These are phyloP conservation scores for Nymphalis io DNA, from an alignment of 1,140 invertebrate species.

Conservation along the genomic window DNA sequence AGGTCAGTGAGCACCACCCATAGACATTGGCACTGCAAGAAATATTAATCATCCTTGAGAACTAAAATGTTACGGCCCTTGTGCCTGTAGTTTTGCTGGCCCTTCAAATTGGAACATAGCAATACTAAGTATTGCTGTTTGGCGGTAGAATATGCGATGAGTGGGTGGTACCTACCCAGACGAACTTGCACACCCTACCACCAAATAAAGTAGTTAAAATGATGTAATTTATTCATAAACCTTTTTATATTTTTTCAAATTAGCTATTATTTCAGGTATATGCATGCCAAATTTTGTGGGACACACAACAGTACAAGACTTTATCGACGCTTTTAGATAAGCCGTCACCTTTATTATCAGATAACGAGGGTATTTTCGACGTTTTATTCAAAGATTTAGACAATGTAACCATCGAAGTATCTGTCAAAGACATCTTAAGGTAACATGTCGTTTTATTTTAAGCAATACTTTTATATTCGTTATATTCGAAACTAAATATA, in stretches of 20 bases:
- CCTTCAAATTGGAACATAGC: too few species aligned
- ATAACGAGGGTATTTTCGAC: conserved; percentile 82
- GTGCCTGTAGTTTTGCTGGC: too few species aligned
- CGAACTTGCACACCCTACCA: too few species aligned
- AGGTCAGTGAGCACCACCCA: too few species aligned
- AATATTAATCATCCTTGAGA: too few species aligned
- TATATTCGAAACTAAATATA: background rate
- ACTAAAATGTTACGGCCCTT: too few species aligned
- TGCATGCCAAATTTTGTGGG: conserved; percentile 84
- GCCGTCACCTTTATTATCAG: conserved; percentile 81
- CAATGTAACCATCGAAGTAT: conserved; percentile 75
- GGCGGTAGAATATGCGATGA: too few species aligned
- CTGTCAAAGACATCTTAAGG: conserved; percentile 73
- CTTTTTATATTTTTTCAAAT: background rate
- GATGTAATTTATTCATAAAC: background rate
- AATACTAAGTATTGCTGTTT: too few species aligned
- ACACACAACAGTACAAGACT: conserved; percentile 81
- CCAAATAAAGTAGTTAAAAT: too few species aligned
- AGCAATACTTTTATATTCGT: conserved; percentile 8
- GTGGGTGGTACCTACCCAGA: too few species aligned
- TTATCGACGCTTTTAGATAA: conserved; percentile 82
- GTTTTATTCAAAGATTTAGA: conserved; percentile 76
- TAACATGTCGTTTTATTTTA: conserved; percentile 34
- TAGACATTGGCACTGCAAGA: too few species aligned
- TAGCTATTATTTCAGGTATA: conserved; percentile 71